Conservation (phyloP, 1,140 invertebrate species). For the Neodiprion fabricii region DNA sequence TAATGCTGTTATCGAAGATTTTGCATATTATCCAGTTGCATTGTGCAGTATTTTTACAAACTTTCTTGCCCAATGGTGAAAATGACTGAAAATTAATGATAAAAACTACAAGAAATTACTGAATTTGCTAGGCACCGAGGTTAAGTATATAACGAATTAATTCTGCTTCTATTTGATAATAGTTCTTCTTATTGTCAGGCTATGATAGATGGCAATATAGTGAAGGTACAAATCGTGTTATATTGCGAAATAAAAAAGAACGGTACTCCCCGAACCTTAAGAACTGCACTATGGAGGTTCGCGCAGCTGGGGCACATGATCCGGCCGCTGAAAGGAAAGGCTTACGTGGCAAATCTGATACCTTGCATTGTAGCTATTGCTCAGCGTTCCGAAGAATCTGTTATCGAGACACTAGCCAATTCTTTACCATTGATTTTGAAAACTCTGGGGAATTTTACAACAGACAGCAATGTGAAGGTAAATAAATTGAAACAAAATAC, state of each 20-base stretch:
- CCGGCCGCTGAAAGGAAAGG: slow-evolving; percentile 77
- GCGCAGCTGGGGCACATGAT: slow-evolving; percentile 73
- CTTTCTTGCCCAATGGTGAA: no score
- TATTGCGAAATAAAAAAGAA: slow-evolving; percentile 84
- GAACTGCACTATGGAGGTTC: slow-evolving; percentile 79
- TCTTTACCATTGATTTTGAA: slow-evolving; percentile 74
- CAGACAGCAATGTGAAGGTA: slow-evolving; percentile 78
- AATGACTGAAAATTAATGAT: no score
- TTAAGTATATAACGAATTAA: no score
- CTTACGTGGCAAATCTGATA: slow-evolving; percentile 76
- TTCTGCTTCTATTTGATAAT: background rate
- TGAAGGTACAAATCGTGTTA: slow-evolving; percentile 78
- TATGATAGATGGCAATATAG: slow-evolving; percentile 69
- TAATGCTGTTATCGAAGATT: no score
- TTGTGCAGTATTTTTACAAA: no score
- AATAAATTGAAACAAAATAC: slow-evolving; percentile 19
- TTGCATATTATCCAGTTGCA: no score
- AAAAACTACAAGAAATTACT: no score
- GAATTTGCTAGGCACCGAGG: no score
- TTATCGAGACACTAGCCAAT: slow-evolving; percentile 75
- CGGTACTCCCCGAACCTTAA: slow-evolving; percentile 70
- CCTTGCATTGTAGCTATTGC: slow-evolving; percentile 74
- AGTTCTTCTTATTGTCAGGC: slow-evolving; percentile 54
- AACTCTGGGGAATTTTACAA: slow-evolving; percentile 74
- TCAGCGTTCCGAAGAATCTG: slow-evolving; percentile 72